Conservation (phyloP, 2,113 vertebrate species). For the Amphiprion ocellaris region DNA sequence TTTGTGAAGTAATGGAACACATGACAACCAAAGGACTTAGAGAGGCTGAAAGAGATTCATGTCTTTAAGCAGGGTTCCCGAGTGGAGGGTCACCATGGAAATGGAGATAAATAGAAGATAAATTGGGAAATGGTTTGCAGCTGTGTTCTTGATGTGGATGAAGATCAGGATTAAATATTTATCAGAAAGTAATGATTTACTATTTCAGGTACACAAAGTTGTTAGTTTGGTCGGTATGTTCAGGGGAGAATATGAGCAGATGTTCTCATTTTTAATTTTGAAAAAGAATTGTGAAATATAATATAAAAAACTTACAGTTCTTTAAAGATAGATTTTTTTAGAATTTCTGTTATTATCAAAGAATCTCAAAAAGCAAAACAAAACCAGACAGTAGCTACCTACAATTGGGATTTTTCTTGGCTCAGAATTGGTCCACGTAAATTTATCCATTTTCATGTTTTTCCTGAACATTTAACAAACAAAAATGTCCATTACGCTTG, state of each 20-base stretch:
- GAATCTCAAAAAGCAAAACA: not conserved
- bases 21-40: constrained; percentile 51
- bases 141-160: constrained; percentile 22
- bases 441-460: too few species aligned
- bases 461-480: too few species aligned
- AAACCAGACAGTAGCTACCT: not conserved
- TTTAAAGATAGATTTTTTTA: not conserved
- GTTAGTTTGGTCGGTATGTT: not conserved
- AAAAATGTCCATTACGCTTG: too few species aligned
- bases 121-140: constrained; percentile 43
- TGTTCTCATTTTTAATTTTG: not conserved
- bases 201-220: not conserved
- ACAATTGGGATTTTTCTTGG: too few species aligned
- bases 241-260: not conserved
- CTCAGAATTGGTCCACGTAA: too few species aligned
- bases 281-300: constrained; percentile 6
- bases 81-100: constrained; percentile 46
- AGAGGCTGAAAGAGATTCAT: constrained; percentile 52
- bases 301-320: not conserved
- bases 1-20: constrained; percentile 71
- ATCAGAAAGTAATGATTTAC: not conserved
- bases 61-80: constrained; percentile 38
- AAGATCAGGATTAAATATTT: constrained; percentile 25
- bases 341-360: not conserved
- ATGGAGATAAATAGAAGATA: constrained; percentile 51